Percentiles rank a stretch among this genome's conserved stretches.
phyloP scores from a whole-genome alignment of 2,888 invertebrate species.

The Electrophaes corylata region DNA sequence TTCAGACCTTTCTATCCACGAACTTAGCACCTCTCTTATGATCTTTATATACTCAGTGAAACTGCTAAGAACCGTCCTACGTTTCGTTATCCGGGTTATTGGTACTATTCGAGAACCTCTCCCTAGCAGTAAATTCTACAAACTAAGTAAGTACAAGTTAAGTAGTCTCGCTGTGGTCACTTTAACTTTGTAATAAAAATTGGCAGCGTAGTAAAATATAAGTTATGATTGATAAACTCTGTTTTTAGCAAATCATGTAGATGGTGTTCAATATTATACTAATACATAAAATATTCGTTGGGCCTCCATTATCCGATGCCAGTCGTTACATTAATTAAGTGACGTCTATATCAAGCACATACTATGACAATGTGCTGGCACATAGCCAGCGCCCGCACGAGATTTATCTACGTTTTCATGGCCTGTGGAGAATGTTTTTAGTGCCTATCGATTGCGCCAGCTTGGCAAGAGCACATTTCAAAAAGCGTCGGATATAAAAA shows the following conservation, averaged over 20 bases:
- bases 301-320: slow-evolving; percentile 20
- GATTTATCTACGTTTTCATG: slow-evolving; percentile 67
- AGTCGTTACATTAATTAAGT: slow-evolving; percentile 51
- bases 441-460: slow-evolving; percentile 13
- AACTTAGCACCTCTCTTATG: too few relatives aligned
- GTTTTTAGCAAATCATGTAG: background rate
- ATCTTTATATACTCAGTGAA: too few relatives aligned
- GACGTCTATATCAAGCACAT: slow-evolving; percentile 55
- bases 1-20: too few relatives aligned
- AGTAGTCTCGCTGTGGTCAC: too few relatives aligned
- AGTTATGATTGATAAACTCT: too few relatives aligned
- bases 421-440: slow-evolving; percentile 11
- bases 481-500: slow-evolving; percentile 3
- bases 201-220: too few relatives aligned
- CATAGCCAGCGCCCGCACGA: slow-evolving; percentile 61
- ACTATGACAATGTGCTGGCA: slow-evolving; percentile 57
- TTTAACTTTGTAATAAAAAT: too few relatives aligned
- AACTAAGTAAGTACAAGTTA: too few relatives aligned
- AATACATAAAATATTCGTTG: slow-evolving; percentile 5
- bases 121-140: too few relatives aligned
- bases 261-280: slow-evolving; percentile 8
- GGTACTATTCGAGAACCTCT: too few relatives aligned
- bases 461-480: slow-evolving; percentile 14
- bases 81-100: too few relatives aligned
- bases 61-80: too few relatives aligned